Base-by-base conservation (phyloP, 2,888 invertebrate genomes). In the Rhagonycha lutea region DNA sequence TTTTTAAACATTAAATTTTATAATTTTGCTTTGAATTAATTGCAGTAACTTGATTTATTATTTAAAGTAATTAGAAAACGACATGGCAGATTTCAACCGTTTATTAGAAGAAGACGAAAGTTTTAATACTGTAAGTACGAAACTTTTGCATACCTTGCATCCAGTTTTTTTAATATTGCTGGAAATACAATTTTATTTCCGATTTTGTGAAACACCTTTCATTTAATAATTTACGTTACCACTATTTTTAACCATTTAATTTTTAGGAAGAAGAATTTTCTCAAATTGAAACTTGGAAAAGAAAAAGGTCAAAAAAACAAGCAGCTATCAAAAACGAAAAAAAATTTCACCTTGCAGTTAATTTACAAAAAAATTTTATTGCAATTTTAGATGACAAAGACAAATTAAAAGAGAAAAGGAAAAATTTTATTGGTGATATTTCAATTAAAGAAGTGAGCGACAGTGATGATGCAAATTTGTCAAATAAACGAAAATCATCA, bases 361-460 rank as follows among this genome's bases (percentile, higher is more conserved):
- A 63, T 28, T 74, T 72, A 75, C 63, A 32, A 63, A 77, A 47
- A 32, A 73, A 29, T 61, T 65, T 18, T 69, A 77, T 82, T 84
- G 18, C 18, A 29, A 32, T 32, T 12, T n/a, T 83, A 95, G 96
- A 96, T 89, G 96, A 96, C 87, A 96, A 96, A 76, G 95, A 95
- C 79, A 90, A 92, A 62, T 88, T 96, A 18, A 90, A 94, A 3
- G 97, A 97, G 86, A 98, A 98, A 87, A 90, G 98, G 78, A 96
- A 97, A 87, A 98, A 97, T 88, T 91, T 99, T 79, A 98, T 99
- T 84, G 97, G 98, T 88, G 98, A 98, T 86, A 94, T 93, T 85
- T 96, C 96, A 11, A 96, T 96, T 29, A 10, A 8, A 84, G 97
- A 97, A 79, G 96, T 96, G 82, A 95, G 94, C 68, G 95, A 94